Conservation (phyloP, 2,113 vertebrate genomes). For the Scytalopus superciliaris region DNA sequence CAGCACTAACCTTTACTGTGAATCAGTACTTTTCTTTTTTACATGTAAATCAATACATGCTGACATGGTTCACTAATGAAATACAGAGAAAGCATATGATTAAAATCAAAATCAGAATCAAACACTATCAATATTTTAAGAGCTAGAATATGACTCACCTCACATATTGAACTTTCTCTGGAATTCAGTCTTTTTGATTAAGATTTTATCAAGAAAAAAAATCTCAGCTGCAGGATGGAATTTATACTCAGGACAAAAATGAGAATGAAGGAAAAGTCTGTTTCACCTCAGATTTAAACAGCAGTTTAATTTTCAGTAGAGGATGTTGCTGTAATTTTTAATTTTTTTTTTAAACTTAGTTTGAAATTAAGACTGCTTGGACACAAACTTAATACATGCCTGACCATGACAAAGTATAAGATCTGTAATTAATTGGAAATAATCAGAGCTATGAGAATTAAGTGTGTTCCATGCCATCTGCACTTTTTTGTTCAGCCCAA, state of each 20-base stretch:
- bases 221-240: neutral
- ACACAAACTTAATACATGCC: neutral
- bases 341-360: neutral
- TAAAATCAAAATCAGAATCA: conserved; percentile 8
- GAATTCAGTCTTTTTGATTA: neutral
- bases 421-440: neutral
- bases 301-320: neutral
- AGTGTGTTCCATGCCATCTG: neutral
- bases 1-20: neutral
- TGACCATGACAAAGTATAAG: neutral
- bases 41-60: neutral
- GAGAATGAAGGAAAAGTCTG: neutral
- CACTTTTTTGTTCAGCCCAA: neutral
- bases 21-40: neutral
- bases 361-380: neutral
- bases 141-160: neutral
- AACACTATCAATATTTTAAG: neutral
- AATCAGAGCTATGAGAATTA: neutral
- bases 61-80: neutral
- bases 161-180: neutral
- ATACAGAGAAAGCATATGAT: neutral
- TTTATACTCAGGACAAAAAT: neutral
- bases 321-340: neutral
- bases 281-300: neutral
- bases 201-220: neutral